Evolutionary conservation across 1,140 invertebrate genomes (phyloP), one percentile per base, ranked within the genome.

Genomic region (Thalassaphorura encarpata): DNA sequence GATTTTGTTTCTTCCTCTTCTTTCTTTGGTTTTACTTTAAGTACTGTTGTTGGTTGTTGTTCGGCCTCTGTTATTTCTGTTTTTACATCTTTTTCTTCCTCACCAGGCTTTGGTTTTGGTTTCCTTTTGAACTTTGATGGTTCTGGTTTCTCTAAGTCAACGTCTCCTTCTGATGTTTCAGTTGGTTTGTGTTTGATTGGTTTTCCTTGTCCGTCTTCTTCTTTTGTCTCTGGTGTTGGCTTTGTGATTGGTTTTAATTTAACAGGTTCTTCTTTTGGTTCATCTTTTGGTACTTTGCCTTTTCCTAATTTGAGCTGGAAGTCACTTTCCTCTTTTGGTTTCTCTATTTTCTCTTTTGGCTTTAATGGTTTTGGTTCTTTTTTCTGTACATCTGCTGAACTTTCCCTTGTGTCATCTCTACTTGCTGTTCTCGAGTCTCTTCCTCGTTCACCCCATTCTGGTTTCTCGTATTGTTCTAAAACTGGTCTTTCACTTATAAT

Each of bases 241-340:
- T 51, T 51, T 13, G 6, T 36, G 21, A 51, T 21, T 51, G 48
- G 48, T 39, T 51, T 51, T 27, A 51, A 36, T 23, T 31, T 51
- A 4, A 27, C n/a, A 15, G 8, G 28, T 51, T 51, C 48, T 11
- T 21, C 21, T 11, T 16, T 29, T 4, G 48, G 48, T n/a, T 13
- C 18, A 3, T 39, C 11, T 24, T 51, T 19, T 5, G 48, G 48
- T 8, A 51, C 8, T 24, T 33, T 36, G 5, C 48, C 48, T 51
- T 51, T 51, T 5, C 48, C 48, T 16, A 51, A 16, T 39, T 11
- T 11, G 4, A 51, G 48, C 21, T 39, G 5, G 33, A 3, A 3
- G 5, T 18, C 31, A 18, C 33, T 29, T 11, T 6, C 48, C 21
- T 5, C 8, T 36, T 51, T 51, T 4, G 6, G 8, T 21, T 26